These are phyloP conservation scores for Rhagonycha fulva DNA, from an alignment of 2,888 invertebrate species.

Conservation along the genomic window DNA sequence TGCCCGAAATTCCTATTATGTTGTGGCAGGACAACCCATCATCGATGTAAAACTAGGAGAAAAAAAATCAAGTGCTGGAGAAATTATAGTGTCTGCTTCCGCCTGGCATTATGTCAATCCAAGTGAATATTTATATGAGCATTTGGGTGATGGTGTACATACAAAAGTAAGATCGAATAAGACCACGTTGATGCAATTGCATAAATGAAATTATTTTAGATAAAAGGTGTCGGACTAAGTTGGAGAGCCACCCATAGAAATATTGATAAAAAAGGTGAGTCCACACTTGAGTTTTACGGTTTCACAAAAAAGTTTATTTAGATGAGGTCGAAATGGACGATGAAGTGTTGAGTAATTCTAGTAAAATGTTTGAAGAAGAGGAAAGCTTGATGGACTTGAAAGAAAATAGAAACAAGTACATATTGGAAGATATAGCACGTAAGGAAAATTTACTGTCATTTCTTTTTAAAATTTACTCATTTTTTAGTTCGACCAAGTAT, in stretches of 20 bases:
- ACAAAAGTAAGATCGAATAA: constrained; percentile 50
- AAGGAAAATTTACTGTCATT: neutral
- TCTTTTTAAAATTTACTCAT: neutral
- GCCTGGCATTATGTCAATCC: constrained; percentile 66
- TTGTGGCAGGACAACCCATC: constrained; percentile 66
- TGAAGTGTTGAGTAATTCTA: neutral
- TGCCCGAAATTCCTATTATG: constrained; percentile 59
- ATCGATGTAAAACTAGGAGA: constrained; percentile 63
- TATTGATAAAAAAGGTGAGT: constrained; percentile 17
- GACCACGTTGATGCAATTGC: neutral
- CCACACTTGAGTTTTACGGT: neutral
- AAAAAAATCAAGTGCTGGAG: constrained; percentile 60
- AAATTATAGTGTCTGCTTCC: constrained; percentile 63
- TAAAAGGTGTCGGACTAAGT: constrained; percentile 47
- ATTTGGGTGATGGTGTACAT: constrained; percentile 60
- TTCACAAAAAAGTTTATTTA: neutral
- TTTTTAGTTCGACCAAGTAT: constrained; percentile 58
- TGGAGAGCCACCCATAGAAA: constrained; percentile 47
- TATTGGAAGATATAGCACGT: neutral
- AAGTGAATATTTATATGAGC: constrained; percentile 63
- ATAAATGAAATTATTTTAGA: constrained; percentile 29
- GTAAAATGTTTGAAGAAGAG: neutral
- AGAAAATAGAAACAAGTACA: neutral
- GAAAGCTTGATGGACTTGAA: neutral
- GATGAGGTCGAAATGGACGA: neutral